A percentile compares a stretch with the other conserved stretches of the same genome.
Evolutionary conservation across 2,113 vertebrate genomes (phyloP).

Genomic region (Zootoca vivipara): DNA sequence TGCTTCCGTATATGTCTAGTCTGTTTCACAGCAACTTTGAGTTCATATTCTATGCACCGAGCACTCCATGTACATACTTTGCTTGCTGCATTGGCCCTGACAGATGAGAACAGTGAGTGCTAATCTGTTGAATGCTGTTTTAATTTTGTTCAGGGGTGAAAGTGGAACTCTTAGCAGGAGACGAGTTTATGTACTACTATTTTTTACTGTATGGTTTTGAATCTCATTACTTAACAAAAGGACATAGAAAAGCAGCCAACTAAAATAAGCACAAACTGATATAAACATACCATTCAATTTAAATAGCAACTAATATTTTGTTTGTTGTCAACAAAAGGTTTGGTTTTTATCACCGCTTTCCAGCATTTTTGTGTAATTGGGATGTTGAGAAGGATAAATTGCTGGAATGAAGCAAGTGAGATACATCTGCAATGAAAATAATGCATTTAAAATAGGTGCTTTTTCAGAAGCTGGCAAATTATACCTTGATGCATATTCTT

Average conservation of each 20-base stretch:
- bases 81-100: not conserved
- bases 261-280: not conserved
- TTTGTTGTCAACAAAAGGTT: not conserved
- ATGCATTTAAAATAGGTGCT: not conserved
- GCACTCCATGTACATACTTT: not conserved
- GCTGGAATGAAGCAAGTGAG: not conserved
- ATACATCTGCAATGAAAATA: not conserved
- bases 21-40: no score
- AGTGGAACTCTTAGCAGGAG: not conserved
- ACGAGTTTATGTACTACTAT: not conserved
- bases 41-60: not conserved
- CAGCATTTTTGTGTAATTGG: not conserved
- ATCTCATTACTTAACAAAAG: not conserved
- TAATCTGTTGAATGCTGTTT: not conserved
- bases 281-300: not conserved
- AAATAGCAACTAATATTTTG: not conserved
- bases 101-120: not conserved
- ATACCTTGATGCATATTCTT: not conserved
- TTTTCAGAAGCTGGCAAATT: conserved; percentile 14
- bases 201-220: not conserved
- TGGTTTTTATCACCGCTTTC: conserved; percentile 22
- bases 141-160: not conserved
- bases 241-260: not conserved
- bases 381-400: not conserved
- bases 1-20: no score